A percentile compares a stretch with the other conserved stretches of the same genome.
phyloP scores from a whole-genome alignment of 2,888 invertebrate genomes.

The Neoaliturus tenellus region DNA sequence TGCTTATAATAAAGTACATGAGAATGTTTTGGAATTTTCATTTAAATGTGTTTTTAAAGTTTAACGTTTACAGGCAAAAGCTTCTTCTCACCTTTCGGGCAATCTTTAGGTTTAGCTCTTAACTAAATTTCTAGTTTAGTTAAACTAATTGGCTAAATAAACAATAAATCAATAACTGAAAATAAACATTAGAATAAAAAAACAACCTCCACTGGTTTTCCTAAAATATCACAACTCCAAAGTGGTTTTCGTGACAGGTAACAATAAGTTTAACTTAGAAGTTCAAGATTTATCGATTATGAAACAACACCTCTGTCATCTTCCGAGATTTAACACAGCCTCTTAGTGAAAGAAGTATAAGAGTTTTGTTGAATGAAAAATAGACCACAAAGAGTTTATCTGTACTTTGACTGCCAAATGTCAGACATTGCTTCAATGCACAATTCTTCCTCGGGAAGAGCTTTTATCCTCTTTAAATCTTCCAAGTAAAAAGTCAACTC shows the following conservation, averaged over 20 bases:
- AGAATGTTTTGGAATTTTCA: too few relatives aligned
- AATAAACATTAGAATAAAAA: background rate
- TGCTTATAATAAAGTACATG: too few relatives aligned
- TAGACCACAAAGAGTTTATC: constrained; percentile 2
- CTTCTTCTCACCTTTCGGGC: too few relatives aligned
- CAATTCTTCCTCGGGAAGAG: constrained; percentile 84
- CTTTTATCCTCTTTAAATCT: constrained; percentile 87
- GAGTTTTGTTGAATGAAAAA: too few relatives aligned
- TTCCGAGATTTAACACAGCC: too few relatives aligned
- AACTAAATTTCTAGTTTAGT: too few relatives aligned
- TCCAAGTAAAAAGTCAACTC: constrained; percentile 94
- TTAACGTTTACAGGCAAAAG: too few relatives aligned
- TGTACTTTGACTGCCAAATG: constrained; percentile 78
- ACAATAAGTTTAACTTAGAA: background rate
- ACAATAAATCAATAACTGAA: background rate
- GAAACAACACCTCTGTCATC: background rate
- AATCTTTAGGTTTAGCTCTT: too few relatives aligned
- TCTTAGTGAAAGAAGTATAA: too few relatives aligned
- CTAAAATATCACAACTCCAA: background rate
- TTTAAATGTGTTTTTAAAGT: too few relatives aligned
- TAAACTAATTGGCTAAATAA: background rate
- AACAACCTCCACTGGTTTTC: background rate
- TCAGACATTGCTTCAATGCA: constrained; percentile 87
- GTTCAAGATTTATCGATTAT: background rate
- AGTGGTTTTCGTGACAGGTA: background rate